These are phyloP conservation scores for Tanaodytes sp. DNA, from an alignment of 2,888 invertebrate species.

Conservation along the genomic window DNA sequence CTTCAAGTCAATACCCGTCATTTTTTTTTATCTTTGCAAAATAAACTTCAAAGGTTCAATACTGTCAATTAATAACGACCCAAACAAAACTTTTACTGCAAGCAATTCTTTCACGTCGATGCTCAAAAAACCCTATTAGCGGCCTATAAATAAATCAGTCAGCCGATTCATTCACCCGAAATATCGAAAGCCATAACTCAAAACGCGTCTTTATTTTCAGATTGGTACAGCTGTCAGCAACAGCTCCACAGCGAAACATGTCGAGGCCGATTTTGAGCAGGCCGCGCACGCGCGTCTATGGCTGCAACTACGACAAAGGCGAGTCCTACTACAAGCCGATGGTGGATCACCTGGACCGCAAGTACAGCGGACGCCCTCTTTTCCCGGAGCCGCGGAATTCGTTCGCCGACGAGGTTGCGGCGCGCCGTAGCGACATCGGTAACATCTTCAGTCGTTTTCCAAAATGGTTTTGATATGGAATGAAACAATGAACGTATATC, in stretches of 20 bases:
- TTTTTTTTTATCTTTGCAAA: no score
- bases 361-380: slow-evolving; percentile 76
- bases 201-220: slow-evolving; percentile 42
- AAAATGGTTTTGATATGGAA: slow-evolving; percentile 71
- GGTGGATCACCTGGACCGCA: slow-evolving; percentile 83
- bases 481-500: slow-evolving; percentile 51
- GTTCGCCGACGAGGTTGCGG: slow-evolving; percentile 75
- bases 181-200: slow-evolving; percentile 35
- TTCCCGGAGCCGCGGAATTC: slow-evolving; percentile 71
- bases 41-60: no score
- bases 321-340: slow-evolving; percentile 88
- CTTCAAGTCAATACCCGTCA: no score
- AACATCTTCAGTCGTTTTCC: slow-evolving; percentile 72
- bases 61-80: no score
- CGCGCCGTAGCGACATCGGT: slow-evolving; percentile 74
- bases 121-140: no score
- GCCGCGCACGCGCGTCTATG: slow-evolving; percentile 87
- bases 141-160: no score
- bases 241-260: slow-evolving; percentile 61
- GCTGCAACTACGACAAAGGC: slow-evolving; percentile 88
- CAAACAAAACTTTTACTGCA: no score
- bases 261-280: slow-evolving; percentile 74
- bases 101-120: no score
- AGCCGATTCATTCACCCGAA: no score
- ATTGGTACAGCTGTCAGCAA: slow-evolving; percentile 46